Evolutionary conservation across 2,888 invertebrate genomes (phyloP), one percentile per base, ranked within the genome.

Genomic region (Tanytarsus gracilentus): DNA sequence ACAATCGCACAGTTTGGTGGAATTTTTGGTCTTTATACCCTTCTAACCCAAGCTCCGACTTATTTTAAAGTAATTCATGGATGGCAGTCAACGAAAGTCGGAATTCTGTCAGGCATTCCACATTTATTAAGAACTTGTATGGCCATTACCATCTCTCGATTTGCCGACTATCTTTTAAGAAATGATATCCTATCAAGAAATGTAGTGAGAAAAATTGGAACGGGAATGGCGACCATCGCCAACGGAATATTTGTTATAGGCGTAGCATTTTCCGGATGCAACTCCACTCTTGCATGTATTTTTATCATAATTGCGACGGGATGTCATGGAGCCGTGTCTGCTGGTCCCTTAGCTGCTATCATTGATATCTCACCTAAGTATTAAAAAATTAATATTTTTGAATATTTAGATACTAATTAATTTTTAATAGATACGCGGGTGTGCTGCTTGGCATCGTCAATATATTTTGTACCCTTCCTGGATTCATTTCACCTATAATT

Each of bases 41-140:
- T 85, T 14, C 79, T 85, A 77, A 83, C 84, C 0, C 82, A 85
- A 68, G 78, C 82, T 0, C 86, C 86, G 0, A 81, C 82, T 1
- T 86, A 85, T 66, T 82, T 86, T 67, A 81, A 80, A 64, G 76
- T 79, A 59, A 78, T 86, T 53, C 82, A 85, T 65, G 82, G 84
- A 49, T 83, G 82, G 79, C 76, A 82, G 65, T 81, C 86, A 4
- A 30, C 58, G 3, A 58, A 58, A 48, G 23, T 80, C 21, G 83
- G 84, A 23, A 65, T 82, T n/a, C 68, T 84, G 1, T 81, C 83
- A 0, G 84, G 83, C 1, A 65, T 80, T 61, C 83, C 83, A 0
- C 83, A 83, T 66, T 62, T 83, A 11, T 69, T 80, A 65, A 72
- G 83, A 59, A 79, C 80, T 76, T 62, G 76, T 1, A 81, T 81